phyloP scores from a whole-genome alignment of 2,113 vertebrate species.

The Sula dactylatra region DNA sequence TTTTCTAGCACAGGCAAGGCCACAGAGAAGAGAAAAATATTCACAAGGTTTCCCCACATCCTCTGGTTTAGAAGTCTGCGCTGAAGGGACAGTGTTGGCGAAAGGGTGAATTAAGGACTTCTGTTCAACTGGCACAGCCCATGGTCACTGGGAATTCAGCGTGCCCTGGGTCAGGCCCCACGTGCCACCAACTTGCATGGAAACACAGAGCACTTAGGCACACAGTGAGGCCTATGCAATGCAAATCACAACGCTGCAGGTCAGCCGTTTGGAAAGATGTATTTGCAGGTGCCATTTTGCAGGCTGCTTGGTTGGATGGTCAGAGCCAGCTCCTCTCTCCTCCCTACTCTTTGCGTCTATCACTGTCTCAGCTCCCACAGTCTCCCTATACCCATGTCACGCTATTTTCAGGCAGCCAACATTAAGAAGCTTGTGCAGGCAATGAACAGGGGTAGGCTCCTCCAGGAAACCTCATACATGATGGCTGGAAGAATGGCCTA shows the following conservation, averaged over 20 bases:
- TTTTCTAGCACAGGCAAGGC: background rate
- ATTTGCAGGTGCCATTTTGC: background rate
- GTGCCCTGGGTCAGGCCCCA: background rate
- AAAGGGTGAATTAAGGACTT: background rate
- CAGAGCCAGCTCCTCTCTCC: background rate
- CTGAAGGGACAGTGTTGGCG: background rate
- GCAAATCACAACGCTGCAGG: background rate
- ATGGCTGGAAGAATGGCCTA: background rate
- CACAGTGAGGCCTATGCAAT: background rate
- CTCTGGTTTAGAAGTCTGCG: background rate
- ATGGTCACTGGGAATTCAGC: fast-evolving
- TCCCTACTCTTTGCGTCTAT: background rate
- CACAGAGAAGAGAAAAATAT: background rate
- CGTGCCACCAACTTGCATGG: fast-evolving
- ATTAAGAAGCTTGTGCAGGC: background rate
- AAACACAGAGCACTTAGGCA: background rate
- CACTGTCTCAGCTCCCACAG: background rate
- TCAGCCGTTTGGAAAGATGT: background rate
- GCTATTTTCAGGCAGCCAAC: background rate
- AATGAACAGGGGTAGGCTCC: background rate
- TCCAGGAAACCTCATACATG: background rate
- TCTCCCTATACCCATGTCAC: background rate
- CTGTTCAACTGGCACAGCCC: background rate
- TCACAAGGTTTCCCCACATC: background rate
- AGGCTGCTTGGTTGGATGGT: background rate